Evolutionary conservation across 2,113 vertebrate species (phyloP).

Genomic region (Morone chrysops): DNA sequence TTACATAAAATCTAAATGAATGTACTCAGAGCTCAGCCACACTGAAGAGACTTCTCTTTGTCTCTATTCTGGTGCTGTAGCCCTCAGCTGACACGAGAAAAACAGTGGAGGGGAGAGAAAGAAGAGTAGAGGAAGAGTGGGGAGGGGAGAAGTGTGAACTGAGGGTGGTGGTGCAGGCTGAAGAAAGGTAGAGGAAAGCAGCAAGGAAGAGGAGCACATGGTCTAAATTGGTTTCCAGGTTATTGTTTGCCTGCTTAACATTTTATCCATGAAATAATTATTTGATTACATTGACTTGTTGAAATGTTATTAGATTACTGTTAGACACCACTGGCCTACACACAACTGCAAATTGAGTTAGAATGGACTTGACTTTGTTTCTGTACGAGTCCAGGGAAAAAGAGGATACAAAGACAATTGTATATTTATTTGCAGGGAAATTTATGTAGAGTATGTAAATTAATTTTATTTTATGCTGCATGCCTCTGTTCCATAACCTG

Average conservation of each 20-base stretch:
- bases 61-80: conserved; percentile 28
- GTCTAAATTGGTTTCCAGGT: conserved; percentile 30
- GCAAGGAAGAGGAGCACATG: no score
- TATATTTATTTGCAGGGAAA: background rate
- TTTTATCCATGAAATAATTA: conserved; percentile 56
- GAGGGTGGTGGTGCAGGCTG: no score
- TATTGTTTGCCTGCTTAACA: conserved; percentile 48
- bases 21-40: conserved; percentile 40
- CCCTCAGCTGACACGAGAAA: conserved; percentile 55
- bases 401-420: background rate
- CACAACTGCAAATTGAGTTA: conserved; percentile 33
- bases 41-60: conserved; percentile 37
- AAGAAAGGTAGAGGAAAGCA: no score
- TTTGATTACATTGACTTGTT: conserved; percentile 47
- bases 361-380: conserved; percentile 20
- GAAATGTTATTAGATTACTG: conserved; percentile 47
- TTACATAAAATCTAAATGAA: conserved; percentile 62
- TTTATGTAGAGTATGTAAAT: conserved; percentile 55
- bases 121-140: background rate
- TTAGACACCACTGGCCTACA: conserved; percentile 16
- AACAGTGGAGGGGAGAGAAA: background rate
- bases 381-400: background rate
- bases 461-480: conserved; percentile 49
- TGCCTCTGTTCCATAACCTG: conserved; percentile 43
- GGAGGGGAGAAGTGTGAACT: no score